Evolutionary conservation across 2,888 invertebrate species (phyloP).

Genomic region (Drosophila planitibia): DNA sequence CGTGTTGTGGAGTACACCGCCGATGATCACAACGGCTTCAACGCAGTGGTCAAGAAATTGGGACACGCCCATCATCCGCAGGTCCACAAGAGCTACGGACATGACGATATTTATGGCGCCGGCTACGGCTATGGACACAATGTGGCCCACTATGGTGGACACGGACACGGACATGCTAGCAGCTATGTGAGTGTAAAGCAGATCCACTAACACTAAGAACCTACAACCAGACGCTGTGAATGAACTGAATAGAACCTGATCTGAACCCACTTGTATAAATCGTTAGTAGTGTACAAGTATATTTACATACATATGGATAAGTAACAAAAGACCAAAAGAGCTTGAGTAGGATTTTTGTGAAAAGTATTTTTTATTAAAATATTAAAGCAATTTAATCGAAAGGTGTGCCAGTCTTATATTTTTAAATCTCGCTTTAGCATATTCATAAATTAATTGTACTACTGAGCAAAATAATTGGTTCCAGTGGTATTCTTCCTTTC

Average conservation of each 20-base stretch:
- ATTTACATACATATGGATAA: slow-evolving; percentile 3
- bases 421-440: background rate
- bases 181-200: slow-evolving; percentile 82
- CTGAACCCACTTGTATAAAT: slow-evolving; percentile 26
- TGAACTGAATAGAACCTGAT: slow-evolving; percentile 23
- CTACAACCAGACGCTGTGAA: background rate
- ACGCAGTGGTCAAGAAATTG: slow-evolving; percentile 86
- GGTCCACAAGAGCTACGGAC: slow-evolving; percentile 66
- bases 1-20: slow-evolving; percentile 86
- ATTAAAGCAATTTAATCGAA: slow-evolving; percentile 1
- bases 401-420: background rate
- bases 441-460: background rate
- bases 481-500: background rate
- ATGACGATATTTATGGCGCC: slow-evolving; percentile 58
- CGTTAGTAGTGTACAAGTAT: background rate
- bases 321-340: slow-evolving; percentile 26
- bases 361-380: slow-evolving; percentile 23
- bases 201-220: slow-evolving; percentile 47
- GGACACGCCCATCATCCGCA: slow-evolving; percentile 84
- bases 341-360: slow-evolving; percentile 11
- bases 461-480: background rate
- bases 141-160: slow-evolving; percentile 44
- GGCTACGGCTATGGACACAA: slow-evolving; percentile 65
- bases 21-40: slow-evolving; percentile 86
- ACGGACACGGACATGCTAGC: slow-evolving; percentile 57